phyloP scores from a whole-genome alignment of 2,797 vertebrate species.

The Holocentrus rufus region DNA sequence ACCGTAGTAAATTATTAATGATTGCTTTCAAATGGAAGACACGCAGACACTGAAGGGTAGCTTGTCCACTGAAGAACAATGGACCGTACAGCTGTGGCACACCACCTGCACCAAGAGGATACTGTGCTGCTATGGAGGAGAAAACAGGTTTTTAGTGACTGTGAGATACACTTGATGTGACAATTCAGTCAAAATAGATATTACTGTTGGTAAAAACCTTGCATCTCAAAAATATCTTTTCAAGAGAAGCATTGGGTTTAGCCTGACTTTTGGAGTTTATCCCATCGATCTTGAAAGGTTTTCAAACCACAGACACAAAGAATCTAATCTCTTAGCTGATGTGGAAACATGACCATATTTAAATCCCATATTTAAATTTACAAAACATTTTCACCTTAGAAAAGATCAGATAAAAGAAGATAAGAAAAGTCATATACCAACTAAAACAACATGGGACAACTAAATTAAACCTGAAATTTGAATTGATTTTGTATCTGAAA shows the following conservation, averaged over 20 bases:
- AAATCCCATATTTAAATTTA: background rate
- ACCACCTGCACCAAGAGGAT: background rate
- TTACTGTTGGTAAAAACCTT: too few relatives aligned
- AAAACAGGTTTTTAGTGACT: constrained; percentile 1
- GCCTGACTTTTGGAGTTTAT: too few relatives aligned
- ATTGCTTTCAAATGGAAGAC: constrained; percentile 60
- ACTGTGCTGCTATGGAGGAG: background rate
- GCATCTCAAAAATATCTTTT: too few relatives aligned
- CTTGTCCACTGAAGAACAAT: constrained; percentile 52
- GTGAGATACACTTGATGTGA: background rate
- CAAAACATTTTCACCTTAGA: too few relatives aligned
- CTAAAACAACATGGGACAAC: background rate
- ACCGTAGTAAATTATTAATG: constrained; percentile 77
- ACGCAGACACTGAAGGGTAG: constrained; percentile 30
- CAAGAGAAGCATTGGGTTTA: too few relatives aligned
- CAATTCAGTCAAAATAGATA: background rate
- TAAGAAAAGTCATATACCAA: background rate
- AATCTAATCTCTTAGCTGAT: background rate
- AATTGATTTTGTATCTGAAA: background rate
- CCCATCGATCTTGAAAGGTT: background rate
- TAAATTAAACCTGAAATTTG: background rate
- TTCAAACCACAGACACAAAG: background rate
- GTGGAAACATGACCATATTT: background rate
- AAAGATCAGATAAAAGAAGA: too few relatives aligned
- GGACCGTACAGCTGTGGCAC: constrained; percentile 33